Percentiles rank a stretch among this genome's conserved stretches.
Evolutionary conservation across 2,888 invertebrate genomes (phyloP).

Genomic region (Osedax fenrisi): DNA sequence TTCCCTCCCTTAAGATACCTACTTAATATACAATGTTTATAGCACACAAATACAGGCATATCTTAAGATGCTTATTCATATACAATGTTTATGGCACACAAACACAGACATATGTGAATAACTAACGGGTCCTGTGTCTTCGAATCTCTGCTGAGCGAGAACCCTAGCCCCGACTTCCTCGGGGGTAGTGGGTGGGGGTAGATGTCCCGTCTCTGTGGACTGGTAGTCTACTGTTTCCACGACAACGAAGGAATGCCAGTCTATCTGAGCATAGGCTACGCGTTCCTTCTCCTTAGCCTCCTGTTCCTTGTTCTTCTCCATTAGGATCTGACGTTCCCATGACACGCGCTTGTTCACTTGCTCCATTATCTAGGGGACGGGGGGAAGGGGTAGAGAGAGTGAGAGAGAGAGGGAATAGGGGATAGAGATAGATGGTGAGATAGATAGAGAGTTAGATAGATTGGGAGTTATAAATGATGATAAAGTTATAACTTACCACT

Average conservation of each 20-base stretch:
- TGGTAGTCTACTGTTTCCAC: slow-evolving; percentile 99
- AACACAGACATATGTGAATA: not conserved
- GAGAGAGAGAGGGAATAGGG: not conserved
- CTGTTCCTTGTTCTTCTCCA: slow-evolving; percentile 80
- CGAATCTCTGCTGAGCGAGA: slow-evolving; percentile 62
- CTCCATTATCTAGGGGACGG: slow-evolving; percentile 56
- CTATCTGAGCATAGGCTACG: slow-evolving; percentile 82
- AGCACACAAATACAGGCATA: too few species aligned
- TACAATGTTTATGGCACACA: too few species aligned
- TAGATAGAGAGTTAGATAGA: not conserved
- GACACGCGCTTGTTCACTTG: slow-evolving; percentile 84
- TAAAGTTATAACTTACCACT: slow-evolving; percentile 37
- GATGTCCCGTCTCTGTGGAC: slow-evolving; percentile 57
- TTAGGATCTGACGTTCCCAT: slow-evolving; percentile 87
- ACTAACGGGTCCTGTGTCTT: slow-evolving; percentile 34
- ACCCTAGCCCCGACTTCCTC: slow-evolving; percentile 89
- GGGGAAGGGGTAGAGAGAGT: not conserved
- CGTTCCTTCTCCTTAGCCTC: slow-evolving; percentile 87
- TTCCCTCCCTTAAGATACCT: too few species aligned
- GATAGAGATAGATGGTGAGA: not conserved
- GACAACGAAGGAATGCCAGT: slow-evolving; percentile 99
- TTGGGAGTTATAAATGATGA: not conserved
- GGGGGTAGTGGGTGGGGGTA: slow-evolving; percentile 91
- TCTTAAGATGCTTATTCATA: too few species aligned
- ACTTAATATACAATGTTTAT: too few species aligned